Evolutionary conservation across 2,113 vertebrate genomes (phyloP), one percentile per base, ranked within the genome.

Genomic region (Syngnathus typhle): DNA sequence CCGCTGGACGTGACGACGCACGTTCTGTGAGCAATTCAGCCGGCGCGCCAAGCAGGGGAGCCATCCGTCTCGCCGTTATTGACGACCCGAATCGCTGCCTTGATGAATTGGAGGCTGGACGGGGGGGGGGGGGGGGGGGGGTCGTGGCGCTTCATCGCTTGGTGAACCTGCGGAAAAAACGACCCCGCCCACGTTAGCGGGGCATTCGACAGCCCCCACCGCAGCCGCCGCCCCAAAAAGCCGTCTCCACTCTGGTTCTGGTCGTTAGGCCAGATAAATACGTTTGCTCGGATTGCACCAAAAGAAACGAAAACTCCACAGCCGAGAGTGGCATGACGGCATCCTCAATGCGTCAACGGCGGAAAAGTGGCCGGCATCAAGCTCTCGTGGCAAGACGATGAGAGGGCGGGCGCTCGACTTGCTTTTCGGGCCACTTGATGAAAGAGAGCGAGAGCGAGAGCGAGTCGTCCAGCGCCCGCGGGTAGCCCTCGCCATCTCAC

Each of bases 41-140:
- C 74, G 52, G 68, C 70, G 76, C 44, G 61, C 66, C 69, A 72
- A 71, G 78, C 81, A 64, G 75, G 81, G 82, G 79, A 76, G 71
- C 70, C 23, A 87, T 88, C 77, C 76, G 64, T 90, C 84, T 66
- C 68, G 65, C 52, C 64, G 73, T 86, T 85, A 88, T 89, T 80
- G 88, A 81, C 60, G 65, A 12, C 70, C 72, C 78, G 78, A 85
- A 84, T 78, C 82, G 79, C 84, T 78, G 74, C 71, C 54, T 66
- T 86, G 87, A 88, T 87, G 87, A 86, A 89, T 89, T 82, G 79
- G 78, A 80, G 79, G 70, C 23, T 66, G 64, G 64, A 62, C 5
- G 10, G 4, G 2, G 75, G 68, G 59, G 23, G 23, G 23, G 23
- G 23, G 23, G 23, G 23, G 23, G 23, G 23, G 23, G 23, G 23